phyloP scores from a whole-genome alignment of 2,113 vertebrate species.

The Percopsis transmontana region DNA sequence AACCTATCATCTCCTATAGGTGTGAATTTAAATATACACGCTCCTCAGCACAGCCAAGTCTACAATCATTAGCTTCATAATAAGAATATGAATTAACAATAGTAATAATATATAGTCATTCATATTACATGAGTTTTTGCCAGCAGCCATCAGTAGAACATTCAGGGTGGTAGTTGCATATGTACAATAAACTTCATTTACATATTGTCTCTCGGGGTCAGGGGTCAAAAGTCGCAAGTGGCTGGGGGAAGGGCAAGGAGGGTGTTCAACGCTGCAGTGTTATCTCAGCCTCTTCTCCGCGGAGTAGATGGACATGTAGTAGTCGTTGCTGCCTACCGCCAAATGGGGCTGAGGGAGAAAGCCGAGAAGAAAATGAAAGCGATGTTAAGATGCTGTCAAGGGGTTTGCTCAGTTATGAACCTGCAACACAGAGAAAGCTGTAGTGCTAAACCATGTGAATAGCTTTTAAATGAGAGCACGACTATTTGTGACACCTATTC shows the following conservation, averaged over 20 bases:
- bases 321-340: constrained; percentile 98
- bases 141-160: constrained; percentile 87
- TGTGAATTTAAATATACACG: constrained; percentile 74
- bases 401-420: not conserved
- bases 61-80: constrained; percentile 79
- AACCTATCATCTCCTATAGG: constrained; percentile 68
- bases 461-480: no score
- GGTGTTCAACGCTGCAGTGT: constrained; percentile 63
- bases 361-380: not conserved
- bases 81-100: constrained; percentile 76
- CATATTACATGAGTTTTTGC: constrained; percentile 69
- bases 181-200: constrained; percentile 83
- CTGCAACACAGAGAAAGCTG: no score
- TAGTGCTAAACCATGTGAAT: no score
- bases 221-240: constrained; percentile 43
- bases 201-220: constrained; percentile 54
- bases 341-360: constrained; percentile 85
- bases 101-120: constrained; percentile 67
- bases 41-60: constrained; percentile 77
- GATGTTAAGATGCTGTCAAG: no score
- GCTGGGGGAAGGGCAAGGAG: not conserved
- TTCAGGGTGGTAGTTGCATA: constrained; percentile 84
- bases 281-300: constrained; percentile 98
- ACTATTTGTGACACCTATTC: no score
- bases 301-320: constrained; percentile 99